These are phyloP conservation scores for Sebastes itinus DNA, from an alignment of 2,797 vertebrate genomes.

Conservation along the genomic window DNA sequence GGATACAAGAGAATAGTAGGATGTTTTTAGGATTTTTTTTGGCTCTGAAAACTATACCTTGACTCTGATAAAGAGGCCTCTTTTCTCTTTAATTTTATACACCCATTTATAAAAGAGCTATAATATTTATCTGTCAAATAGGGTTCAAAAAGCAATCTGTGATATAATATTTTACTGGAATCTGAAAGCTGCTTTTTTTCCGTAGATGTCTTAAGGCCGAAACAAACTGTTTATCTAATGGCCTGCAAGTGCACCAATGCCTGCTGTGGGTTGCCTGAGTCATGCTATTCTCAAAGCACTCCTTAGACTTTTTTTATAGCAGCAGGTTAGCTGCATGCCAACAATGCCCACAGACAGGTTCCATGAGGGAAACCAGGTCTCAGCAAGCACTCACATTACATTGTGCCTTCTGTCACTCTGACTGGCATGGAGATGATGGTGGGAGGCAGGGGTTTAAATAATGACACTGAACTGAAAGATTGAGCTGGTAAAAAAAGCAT, in stretches of 20 bases:
- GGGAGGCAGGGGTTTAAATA: slow-evolving; percentile 25
- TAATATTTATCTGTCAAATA: not conserved
- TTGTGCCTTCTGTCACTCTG: slow-evolving; percentile 38
- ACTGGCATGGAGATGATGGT: slow-evolving; percentile 14
- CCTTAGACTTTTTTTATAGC: slow-evolving; percentile 58
- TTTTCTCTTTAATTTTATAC: not conserved
- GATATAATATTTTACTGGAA: slow-evolving; percentile 19
- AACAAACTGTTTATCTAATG: slow-evolving; percentile 58
- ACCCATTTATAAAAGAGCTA: not conserved
- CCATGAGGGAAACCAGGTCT: slow-evolving; percentile 42
- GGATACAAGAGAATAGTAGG: not conserved
- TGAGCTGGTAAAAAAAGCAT: not conserved
- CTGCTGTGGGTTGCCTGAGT: slow-evolving; percentile 56
- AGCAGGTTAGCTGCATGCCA: slow-evolving; percentile 60
- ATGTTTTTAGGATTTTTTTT: not conserved
- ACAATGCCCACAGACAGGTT: slow-evolving; percentile 49
- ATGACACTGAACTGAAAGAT: slow-evolving; percentile 24
- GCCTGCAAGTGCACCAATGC: slow-evolving; percentile 43
- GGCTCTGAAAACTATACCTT: not conserved
- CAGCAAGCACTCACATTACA: slow-evolving; percentile 24
- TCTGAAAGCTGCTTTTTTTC: slow-evolving; percentile 9
- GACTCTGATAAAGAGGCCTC: not conserved
- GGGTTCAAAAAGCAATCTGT: not conserved
- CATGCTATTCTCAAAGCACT: slow-evolving; percentile 55
- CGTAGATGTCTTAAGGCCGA: slow-evolving; percentile 27